These are phyloP conservation scores for Gopherus evgoodei DNA, from an alignment of 2,113 vertebrate species.

Conservation along the genomic window DNA sequence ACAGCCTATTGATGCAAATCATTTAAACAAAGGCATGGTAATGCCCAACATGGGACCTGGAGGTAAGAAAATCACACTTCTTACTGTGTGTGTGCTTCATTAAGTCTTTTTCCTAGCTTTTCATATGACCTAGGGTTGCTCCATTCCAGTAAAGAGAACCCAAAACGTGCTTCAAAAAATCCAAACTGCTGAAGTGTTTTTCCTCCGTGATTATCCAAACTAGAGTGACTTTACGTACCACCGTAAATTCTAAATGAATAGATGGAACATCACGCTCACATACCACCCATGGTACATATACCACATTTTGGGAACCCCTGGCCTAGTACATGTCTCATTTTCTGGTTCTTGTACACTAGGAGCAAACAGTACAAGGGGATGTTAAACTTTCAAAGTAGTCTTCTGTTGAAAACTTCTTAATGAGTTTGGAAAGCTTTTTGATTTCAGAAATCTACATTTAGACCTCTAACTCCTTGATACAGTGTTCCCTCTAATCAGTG, in stretches of 20 bases:
- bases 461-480: neutral
- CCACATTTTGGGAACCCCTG: no score
- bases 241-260: neutral
- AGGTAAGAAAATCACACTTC: conserved; percentile 83
- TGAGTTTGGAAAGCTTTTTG: conserved; percentile 66
- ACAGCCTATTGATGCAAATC: conserved; percentile 94
- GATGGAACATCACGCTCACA: neutral
- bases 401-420: conserved; percentile 55
- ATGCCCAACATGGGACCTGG: conserved; percentile 94
- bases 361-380: conserved; percentile 70
- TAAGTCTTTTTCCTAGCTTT: neutral
- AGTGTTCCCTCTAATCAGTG: neutral
- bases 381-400: conserved; percentile 50
- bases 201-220: no score
- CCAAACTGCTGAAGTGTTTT: neutral
- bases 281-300: no score
- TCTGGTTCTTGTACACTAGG: conserved; percentile 73
- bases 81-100: conserved; percentile 65
- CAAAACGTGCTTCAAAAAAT: neutral
- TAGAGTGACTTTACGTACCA: neutral
- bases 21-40: conserved; percentile 91
- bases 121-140: neutral
- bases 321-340: conserved; percentile 56
- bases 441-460: neutral
- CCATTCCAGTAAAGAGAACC: no score